Evolutionary conservation across 2,888 invertebrate species (phyloP), one percentile per base, ranked within the genome.

Genomic region (Xiphydria camelus): DNA sequence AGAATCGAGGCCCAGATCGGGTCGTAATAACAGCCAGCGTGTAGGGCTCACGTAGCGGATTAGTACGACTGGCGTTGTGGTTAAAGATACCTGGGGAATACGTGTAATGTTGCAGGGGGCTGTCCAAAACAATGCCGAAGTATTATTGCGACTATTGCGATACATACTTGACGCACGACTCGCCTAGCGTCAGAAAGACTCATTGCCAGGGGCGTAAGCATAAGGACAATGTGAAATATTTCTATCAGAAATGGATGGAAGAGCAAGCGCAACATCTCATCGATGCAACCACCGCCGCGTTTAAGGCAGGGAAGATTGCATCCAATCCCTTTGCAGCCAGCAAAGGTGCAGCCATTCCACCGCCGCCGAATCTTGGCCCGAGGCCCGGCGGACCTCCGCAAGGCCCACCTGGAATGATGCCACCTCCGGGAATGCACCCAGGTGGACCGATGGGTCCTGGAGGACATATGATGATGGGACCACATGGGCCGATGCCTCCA

Each of bases 161-260:
- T 74, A 98, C 99, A 0, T 99, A 97, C 76, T 79, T 99, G 58
- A 99, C 99, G 0, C 96, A 97, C 75, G 96, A 97, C 76, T 96
- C 96, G 56, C 99, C 99, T 0, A 99, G 98, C 53, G 99, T 99
- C 2, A 82, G 99, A 50, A 99, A 99, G 81, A 99, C 99, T 6
- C 99, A 99, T 74, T 99, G 98, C 75, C 96, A 95, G 22, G 99
- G 99, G 7, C 83, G 99, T 60, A 99, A 99, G 78, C 99, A 99
- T 77, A 98, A 99, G 76, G 99, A 99, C 73, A 99, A 99, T 76
- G 99, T 99, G 0, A 93, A 98, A 75, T 93, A 96, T 75, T 99
- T 93, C 71, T 99, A 99, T 76, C 98, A 99, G 76, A 97, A 97
- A 80, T 99, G 98, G 99, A 95, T 99, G 93, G 99, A 99, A 76